Conservation (phyloP, 2,797 vertebrate genomes). For the Betta splendens region DNA sequence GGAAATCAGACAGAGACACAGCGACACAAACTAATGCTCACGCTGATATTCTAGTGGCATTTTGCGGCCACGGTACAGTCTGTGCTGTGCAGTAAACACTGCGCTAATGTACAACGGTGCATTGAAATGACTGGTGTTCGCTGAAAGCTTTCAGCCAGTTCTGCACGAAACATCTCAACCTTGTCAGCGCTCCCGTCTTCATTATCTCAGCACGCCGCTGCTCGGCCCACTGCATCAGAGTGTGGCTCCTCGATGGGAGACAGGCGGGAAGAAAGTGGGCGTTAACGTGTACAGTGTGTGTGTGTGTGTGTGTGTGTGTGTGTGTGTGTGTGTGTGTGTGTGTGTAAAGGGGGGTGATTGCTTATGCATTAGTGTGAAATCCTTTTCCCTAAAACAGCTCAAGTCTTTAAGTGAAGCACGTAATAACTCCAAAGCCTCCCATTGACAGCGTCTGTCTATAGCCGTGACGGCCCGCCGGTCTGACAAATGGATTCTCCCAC, state of each 20-base stretch:
- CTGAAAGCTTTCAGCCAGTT: conserved; percentile 18
- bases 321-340: too few relatives aligned
- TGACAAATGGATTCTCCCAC: conserved; percentile 63
- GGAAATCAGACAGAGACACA: conserved; percentile 20
- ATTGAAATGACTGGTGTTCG: conserved; percentile 27
- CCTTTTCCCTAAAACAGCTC: conserved; percentile 25
- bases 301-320: too few relatives aligned
- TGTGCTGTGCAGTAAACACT: too few relatives aligned
- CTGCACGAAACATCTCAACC: conserved; percentile 30
- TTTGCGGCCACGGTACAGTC: too few relatives aligned
- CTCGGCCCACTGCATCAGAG: conserved; percentile 43
- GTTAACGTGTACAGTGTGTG: conserved; percentile 13
- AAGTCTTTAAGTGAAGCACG: conserved; percentile 39
- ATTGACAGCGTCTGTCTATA: conserved; percentile 62
- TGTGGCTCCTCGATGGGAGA: conserved; percentile 32
- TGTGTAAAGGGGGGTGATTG: too few relatives aligned
- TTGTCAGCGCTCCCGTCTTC: conserved; percentile 28
- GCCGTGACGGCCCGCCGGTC: conserved; percentile 51
- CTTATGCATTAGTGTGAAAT: conserved; percentile 31
- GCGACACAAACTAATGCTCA: too few relatives aligned
- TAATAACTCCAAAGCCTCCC: conserved; percentile 62
- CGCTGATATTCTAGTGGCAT: too few relatives aligned
- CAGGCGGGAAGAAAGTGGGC: conserved; percentile 10
- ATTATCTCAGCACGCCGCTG: conserved; percentile 46
- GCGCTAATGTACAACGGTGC: background rate